Evolutionary conservation across 2,888 invertebrate species (phyloP).

Genomic region (Taphrorychus bicolor): DNA sequence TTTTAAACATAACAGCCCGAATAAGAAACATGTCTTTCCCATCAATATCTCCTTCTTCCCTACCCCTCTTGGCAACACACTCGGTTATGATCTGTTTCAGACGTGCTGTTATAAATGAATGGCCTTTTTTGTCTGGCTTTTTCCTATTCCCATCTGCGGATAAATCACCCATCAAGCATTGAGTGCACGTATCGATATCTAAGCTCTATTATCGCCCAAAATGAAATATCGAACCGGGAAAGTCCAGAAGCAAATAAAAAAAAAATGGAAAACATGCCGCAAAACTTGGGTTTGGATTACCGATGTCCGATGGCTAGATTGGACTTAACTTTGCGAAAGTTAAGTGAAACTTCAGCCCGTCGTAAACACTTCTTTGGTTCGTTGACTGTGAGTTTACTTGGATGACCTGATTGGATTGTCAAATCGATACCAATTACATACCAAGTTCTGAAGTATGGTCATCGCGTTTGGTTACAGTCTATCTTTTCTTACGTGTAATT

Average conservation of each 20-base stretch:
- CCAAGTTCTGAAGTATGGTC: too few relatives aligned
- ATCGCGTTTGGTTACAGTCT: too few relatives aligned
- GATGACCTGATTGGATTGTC: too few relatives aligned
- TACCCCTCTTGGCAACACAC: neutral
- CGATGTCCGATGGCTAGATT: conserved; percentile 2
- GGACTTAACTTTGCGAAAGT: neutral
- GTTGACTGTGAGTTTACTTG: too few relatives aligned
- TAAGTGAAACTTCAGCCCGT: neutral
- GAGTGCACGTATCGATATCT: conserved; percentile 12
- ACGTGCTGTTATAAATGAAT: neutral
- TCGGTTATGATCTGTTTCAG: neutral
- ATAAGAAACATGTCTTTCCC: neutral
- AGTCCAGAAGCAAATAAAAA: conserved; percentile 16
- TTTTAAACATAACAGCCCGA: neutral
- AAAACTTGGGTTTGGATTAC: conserved; percentile 8
- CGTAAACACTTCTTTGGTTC: neutral
- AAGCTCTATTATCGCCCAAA: conserved; percentile 15
- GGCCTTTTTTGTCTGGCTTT: neutral
- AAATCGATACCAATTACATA: too few relatives aligned
- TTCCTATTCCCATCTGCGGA: neutral
- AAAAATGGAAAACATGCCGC: conserved; percentile 5
- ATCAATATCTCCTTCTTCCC: neutral
- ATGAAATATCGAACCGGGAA: conserved; percentile 26
- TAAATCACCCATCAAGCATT: conserved; percentile 8
- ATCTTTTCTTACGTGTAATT: too few relatives aligned